These are phyloP conservation scores for Corythoichthys haematopterus DNA, from an alignment of 2,113 vertebrate species.

Conservation along the genomic window DNA sequence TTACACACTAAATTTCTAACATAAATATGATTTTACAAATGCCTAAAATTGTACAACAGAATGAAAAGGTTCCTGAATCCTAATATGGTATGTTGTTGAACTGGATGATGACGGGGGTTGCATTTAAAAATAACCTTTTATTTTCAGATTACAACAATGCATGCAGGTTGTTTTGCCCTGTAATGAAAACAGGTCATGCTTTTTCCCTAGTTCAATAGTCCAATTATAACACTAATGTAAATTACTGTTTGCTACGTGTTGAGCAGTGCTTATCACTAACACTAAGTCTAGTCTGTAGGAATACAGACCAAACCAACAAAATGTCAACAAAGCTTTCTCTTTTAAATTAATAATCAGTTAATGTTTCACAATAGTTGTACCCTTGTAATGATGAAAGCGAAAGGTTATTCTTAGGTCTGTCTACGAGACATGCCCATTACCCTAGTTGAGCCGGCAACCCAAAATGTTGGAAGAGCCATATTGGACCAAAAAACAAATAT, in stretches of 20 bases:
- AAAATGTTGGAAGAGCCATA: too few species aligned
- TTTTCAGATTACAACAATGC: background rate
- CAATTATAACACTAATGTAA: background rate
- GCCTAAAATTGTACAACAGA: background rate
- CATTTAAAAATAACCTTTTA: background rate
- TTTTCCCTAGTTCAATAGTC: background rate
- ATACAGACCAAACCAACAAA: background rate
- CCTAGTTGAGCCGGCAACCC: background rate
- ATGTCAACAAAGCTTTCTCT: background rate
- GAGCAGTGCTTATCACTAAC: background rate
- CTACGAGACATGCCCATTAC: background rate
- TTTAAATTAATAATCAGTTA: background rate
- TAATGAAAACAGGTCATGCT: background rate
- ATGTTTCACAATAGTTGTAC: background rate
- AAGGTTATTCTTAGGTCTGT: background rate
- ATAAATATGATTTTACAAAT: too few species aligned
- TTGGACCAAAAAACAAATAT: too few species aligned
- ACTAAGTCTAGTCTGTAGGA: background rate
- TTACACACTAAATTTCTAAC: too few species aligned
- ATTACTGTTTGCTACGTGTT: background rate
- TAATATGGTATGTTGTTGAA: constrained; percentile 13
- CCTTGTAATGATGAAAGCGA: background rate
- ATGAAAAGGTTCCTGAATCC: background rate
- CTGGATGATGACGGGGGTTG: background rate
- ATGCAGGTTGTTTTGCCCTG: background rate